phyloP scores from a whole-genome alignment of 2,888 invertebrate species.

The Drosophila koepferae region DNA sequence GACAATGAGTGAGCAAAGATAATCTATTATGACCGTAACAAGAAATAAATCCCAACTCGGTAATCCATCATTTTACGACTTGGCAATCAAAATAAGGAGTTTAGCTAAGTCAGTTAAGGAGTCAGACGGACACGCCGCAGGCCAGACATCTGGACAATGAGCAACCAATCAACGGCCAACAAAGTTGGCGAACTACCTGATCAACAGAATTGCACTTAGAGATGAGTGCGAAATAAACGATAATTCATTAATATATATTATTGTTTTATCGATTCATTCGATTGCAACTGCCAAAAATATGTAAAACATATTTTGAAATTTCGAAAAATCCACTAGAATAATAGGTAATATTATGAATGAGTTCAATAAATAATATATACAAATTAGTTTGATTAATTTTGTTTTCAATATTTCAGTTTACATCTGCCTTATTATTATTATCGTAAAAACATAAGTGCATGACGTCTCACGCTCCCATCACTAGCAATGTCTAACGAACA shows the following conservation, averaged over 20 bases:
- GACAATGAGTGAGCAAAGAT: conserved; percentile 80
- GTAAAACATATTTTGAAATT: not conserved
- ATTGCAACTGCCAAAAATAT: not conserved
- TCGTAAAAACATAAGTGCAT: too few relatives aligned
- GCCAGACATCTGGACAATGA: conserved; percentile 35
- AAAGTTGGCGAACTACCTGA: conserved; percentile 41
- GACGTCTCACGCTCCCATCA: conserved; percentile 41
- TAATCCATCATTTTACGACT: conserved; percentile 81
- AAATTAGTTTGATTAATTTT: not conserved
- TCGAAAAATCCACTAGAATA: not conserved
- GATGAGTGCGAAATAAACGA: conserved; percentile 24
- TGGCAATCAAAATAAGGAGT: conserved; percentile 80
- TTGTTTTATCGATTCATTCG: not conserved
- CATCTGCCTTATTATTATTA: not conserved
- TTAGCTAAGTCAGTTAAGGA: conserved; percentile 67
- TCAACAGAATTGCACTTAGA: conserved; percentile 15
- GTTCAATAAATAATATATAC: not conserved
- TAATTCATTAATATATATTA: not conserved
- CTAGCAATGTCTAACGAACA: conserved; percentile 57
- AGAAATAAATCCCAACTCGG: conserved; percentile 79
- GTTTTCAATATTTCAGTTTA: not conserved
- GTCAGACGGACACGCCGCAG: conserved; percentile 26
- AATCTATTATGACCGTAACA: conserved; percentile 81
- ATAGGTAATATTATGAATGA: not conserved
- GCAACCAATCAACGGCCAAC: conserved; percentile 68